These are phyloP conservation scores for Heliconius erato DNA, from an alignment of 2,888 invertebrate genomes.

Conservation along the genomic window DNA sequence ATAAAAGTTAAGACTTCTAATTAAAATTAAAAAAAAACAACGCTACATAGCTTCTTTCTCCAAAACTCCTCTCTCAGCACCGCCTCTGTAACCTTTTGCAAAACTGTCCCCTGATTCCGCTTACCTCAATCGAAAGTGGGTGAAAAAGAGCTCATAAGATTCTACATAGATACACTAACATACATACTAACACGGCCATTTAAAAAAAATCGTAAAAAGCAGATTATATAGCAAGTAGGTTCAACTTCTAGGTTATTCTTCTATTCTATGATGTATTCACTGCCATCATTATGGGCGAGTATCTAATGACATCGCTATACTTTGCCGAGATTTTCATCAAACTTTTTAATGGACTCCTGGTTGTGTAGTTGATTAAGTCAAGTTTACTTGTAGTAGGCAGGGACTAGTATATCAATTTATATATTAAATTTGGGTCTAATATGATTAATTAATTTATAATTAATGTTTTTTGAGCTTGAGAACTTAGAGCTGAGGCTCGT, in stretches of 20 bases:
- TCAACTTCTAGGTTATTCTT: not conserved
- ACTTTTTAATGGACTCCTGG: slow-evolving; percentile 28
- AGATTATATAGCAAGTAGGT: not conserved
- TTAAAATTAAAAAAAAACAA: too few species aligned
- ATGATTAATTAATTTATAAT: not conserved
- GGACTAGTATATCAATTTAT: not conserved
- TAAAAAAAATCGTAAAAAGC: too few species aligned
- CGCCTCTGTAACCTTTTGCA: not conserved
- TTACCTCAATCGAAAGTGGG: too few species aligned
- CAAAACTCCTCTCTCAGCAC: not conserved
- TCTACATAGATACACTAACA: too few species aligned
- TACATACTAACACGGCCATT: too few species aligned
- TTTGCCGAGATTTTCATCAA: slow-evolving; percentile 19
- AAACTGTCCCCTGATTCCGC: too few species aligned
- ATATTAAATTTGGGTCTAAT: not conserved
- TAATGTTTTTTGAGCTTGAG: too few species aligned
- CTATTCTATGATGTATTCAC: slow-evolving; percentile 13
- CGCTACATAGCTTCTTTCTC: too few species aligned
- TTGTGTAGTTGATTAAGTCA: not conserved
- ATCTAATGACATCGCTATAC: slow-evolving; percentile 24
- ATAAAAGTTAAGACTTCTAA: not conserved
- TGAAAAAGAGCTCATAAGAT: too few species aligned
- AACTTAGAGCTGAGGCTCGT: too few species aligned
- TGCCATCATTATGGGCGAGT: slow-evolving; percentile 17
- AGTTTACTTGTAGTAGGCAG: not conserved